phyloP scores from a whole-genome alignment of 1,140 invertebrate genomes.

The Epicauta chinensis region DNA sequence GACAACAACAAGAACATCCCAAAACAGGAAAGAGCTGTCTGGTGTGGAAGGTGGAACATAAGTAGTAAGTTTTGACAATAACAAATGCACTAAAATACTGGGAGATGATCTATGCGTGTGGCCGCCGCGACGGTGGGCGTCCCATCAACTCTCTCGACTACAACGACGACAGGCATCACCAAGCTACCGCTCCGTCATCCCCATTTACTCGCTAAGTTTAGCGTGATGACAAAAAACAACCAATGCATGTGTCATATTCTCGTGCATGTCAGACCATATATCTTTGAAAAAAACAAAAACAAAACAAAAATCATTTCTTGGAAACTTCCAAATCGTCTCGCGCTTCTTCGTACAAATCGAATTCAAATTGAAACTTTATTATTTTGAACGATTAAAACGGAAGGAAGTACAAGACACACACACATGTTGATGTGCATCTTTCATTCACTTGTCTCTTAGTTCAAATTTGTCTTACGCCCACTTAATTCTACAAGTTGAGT shows the following conservation, averaged over 20 bases:
- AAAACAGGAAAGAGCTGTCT: conserved; percentile 18
- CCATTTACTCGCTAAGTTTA: conserved; percentile 23
- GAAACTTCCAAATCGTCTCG: too few relatives aligned
- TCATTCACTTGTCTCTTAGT: conserved; percentile 30
- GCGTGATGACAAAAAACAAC: conserved; percentile 22
- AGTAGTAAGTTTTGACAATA: conserved; percentile 19
- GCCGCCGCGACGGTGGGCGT: conserved; percentile 21
- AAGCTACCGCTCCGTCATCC: conserved; percentile 11
- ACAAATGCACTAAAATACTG: conserved; percentile 19
- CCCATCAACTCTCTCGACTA: conserved; percentile 1
- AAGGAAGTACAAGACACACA: conserved; percentile 7
- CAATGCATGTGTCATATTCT: conserved; percentile 17
- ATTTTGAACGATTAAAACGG: not conserved
- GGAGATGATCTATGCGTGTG: conserved; percentile 25
- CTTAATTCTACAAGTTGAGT: conserved; percentile 25
- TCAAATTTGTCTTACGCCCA: conserved; percentile 31
- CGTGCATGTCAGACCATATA: conserved; percentile 10
- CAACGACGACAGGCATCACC: not conserved
- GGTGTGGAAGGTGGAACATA: conserved; percentile 11
- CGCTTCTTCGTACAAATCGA: too few relatives aligned
- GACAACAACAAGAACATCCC: conserved; percentile 14
- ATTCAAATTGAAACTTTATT: too few relatives aligned
- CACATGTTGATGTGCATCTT: conserved; percentile 30
- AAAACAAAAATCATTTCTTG: not conserved
- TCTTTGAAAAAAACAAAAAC: not conserved